Conservation (phyloP, 2,888 invertebrate species). For the Apamea epomidion region DNA sequence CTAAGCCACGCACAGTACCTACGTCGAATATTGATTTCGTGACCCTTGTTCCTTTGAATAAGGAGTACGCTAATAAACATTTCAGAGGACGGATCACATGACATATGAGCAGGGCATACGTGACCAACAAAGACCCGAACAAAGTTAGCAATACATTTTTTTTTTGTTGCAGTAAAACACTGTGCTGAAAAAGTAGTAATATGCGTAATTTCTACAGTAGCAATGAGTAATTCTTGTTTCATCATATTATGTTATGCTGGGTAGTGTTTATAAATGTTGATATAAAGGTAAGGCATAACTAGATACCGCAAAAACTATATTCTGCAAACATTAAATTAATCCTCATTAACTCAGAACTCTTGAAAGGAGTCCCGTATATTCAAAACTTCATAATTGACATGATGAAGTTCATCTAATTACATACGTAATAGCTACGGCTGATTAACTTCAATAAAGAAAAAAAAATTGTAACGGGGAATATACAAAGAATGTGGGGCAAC, state of each 20-base stretch:
- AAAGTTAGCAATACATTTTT: neutral
- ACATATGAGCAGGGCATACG: neutral
- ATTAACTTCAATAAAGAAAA: neutral
- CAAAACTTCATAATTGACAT: conserved; percentile 33
- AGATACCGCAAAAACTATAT: neutral
- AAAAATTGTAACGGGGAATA: conserved; percentile 6
- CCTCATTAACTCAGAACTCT: neutral
- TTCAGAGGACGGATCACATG: conserved; percentile 13
- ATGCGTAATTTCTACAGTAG: neutral
- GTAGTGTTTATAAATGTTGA: neutral
- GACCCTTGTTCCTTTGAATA: conserved; percentile 45
- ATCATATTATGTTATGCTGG: neutral
- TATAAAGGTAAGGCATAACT: neutral
- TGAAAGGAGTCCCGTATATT: conserved; percentile 5
- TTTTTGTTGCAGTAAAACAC: neutral
- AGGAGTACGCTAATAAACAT: conserved; percentile 15
- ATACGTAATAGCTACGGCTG: neutral
- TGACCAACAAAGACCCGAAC: too few species aligned
- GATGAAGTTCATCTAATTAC: neutral
- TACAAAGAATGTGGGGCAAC: neutral
- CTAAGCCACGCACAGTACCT: conserved; percentile 15
- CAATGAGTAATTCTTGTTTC: neutral
- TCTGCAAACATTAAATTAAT: neutral
- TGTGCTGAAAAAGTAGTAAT: neutral
- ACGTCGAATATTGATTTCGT: conserved; percentile 52